Base-by-base conservation (phyloP, 2,113 vertebrate species). In the Hyperopisus bebe region DNA sequence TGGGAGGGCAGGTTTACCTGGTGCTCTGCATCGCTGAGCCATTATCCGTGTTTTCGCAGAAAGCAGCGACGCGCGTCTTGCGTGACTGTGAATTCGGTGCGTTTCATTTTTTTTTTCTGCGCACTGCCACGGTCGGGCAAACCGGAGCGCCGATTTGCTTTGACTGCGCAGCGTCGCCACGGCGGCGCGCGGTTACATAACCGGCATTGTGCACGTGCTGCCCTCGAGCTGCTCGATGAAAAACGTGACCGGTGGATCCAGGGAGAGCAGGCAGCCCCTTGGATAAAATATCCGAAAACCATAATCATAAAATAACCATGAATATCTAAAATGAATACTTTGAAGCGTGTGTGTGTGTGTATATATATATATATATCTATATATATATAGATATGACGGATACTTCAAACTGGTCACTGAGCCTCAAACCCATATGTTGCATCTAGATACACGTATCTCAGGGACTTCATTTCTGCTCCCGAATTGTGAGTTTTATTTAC, bases 161-260 rank as follows among this genome's bases (percentile, higher is more conserved):
- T 35, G 48, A 35, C 46, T 51, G 84, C 47, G 48, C 84, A 51
- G 24, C 84, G 44, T 83, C 80, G 80, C 80, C 39, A n/a, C 48
- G 44, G 48, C 85, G 24, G 48, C 85, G 48, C 85, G 27, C 85
- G 31, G 85, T 87, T 87, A 87, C 50, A 53, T 87, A 87, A 87
- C 10, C 46, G 31, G 85, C 85, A 35, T 17, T 39, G 47, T 35
- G 50, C 82, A 53, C 27, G 47, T 53, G 48, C 27, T 87, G 85
- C 48, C 83, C 44, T n/a, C 85, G 85, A n/a, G 44, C 42, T 39
- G 85, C n/a, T 31, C 5, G 27, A 13, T 7, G 85, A 39, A 42
- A 35, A 87, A 87, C 85, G 85, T 87, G 85, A 87, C 48, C 50
- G 10, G 85, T 10, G 74, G 35, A 42, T 80, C 35, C 35, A 19